These are phyloP conservation scores for Hirudinaria manillensis DNA, from an alignment of 2,888 invertebrate species.

Conservation along the genomic window DNA sequence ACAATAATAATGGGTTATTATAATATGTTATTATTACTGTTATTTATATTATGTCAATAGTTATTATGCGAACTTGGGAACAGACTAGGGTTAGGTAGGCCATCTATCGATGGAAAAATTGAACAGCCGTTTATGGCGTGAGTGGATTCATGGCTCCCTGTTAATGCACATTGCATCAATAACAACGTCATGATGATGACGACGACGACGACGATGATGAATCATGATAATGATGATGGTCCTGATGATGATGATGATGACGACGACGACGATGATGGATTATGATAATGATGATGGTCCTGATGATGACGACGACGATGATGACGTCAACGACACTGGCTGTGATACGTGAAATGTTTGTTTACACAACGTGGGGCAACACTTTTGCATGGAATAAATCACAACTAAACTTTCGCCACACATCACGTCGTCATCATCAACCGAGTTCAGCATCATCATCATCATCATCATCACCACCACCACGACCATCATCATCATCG, in stretches of 20 bases:
- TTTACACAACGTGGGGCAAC: too few species aligned
- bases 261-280: constrained; percentile 13
- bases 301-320: constrained; percentile 5
- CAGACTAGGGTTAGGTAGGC: too few species aligned
- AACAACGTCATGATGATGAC: too few species aligned
- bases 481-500: background rate
- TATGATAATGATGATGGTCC: background rate
- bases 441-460: background rate
- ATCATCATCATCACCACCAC: background rate
- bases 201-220: background rate
- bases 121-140: background rate
- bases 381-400: too few species aligned
- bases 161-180: too few species aligned
- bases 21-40: background rate
- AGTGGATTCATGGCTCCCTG: too few species aligned
- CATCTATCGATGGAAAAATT: background rate
- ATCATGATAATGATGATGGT: background rate
- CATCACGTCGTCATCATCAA: background rate
- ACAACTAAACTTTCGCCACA: background rate
- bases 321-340: background rate
- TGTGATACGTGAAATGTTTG: background rate
- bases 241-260: background rate
- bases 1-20: background rate
- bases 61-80: too few species aligned
- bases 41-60: too few species aligned